A percentile compares a stretch with the other conserved stretches of the same genome.
These are phyloP conservation scores for Allygus modestus DNA, from an alignment of 2,888 invertebrate genomes.

Conservation along the genomic window DNA sequence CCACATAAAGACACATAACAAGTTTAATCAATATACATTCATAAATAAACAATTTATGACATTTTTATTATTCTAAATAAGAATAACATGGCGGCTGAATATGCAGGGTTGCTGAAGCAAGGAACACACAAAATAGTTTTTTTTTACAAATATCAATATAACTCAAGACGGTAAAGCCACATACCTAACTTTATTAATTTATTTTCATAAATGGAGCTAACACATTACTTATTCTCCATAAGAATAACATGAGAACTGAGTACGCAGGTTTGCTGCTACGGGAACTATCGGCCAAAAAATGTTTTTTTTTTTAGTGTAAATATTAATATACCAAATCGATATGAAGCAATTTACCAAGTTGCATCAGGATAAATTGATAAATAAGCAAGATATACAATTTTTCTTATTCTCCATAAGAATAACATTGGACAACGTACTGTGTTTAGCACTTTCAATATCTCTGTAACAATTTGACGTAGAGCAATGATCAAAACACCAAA, in stretches of 20 bases:
- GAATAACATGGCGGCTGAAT: too few relatives aligned
- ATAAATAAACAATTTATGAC: too few relatives aligned
- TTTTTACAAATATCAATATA: too few relatives aligned
- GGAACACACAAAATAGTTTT: too few relatives aligned
- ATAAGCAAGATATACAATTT: background rate
- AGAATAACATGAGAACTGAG: background rate
- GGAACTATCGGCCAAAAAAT: too few relatives aligned
- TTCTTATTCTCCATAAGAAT: background rate
- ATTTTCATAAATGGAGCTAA: background rate
- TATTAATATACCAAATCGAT: background rate
- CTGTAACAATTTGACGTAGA: background rate
- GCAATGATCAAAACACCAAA: background rate
- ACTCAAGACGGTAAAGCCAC: too few relatives aligned
- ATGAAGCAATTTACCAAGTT: background rate
- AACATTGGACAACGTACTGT: slow-evolving; percentile 4
- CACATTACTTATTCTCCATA: background rate
- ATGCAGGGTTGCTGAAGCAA: too few relatives aligned
- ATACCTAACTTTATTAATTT: background rate
- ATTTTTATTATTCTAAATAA: too few relatives aligned
- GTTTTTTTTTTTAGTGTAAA: background rate
- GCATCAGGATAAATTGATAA: background rate
- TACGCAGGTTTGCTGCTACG: background rate
- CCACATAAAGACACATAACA: too few relatives aligned
- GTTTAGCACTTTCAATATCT: background rate
- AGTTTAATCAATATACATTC: too few relatives aligned